Conservation (phyloP, 2,888 invertebrate genomes). For the Dioctria rufipes region DNA sequence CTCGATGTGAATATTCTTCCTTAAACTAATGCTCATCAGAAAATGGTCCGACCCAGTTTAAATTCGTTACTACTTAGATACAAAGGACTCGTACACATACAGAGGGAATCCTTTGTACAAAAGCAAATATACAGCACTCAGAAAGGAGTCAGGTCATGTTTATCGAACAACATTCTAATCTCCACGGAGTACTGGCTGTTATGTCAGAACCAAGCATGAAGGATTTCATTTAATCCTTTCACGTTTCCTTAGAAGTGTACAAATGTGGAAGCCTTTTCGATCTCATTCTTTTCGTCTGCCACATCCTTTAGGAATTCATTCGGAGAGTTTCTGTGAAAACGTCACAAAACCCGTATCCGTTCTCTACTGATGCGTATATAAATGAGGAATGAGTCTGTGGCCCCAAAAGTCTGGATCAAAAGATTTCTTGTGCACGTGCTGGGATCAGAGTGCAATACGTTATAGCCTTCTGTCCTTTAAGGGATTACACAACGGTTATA, state of each 20-base stretch:
- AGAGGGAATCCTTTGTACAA: background rate
- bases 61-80: slow-evolving; percentile 2
- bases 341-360: background rate
- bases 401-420: slow-evolving; percentile 46
- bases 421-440: slow-evolving; percentile 41
- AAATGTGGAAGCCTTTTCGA: slow-evolving; percentile 25
- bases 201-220: slow-evolving; percentile 27
- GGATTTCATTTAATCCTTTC: slow-evolving; percentile 47
- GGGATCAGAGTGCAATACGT: slow-evolving; percentile 41
- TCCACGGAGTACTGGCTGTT: slow-evolving; percentile 31
- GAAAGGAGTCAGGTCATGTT: slow-evolving; percentile 41
- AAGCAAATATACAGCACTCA: background rate
- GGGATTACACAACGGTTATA: slow-evolving; percentile 30
- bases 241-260: slow-evolving; percentile 47
- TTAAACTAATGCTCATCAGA: background rate
- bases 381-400: slow-evolving; percentile 24
- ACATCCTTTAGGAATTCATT: slow-evolving; percentile 12
- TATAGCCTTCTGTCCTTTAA: slow-evolving; percentile 38
- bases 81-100: background rate
- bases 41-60: background rate
- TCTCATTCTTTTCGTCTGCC: background rate
- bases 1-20: background rate
- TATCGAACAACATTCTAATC: slow-evolving; percentile 49
- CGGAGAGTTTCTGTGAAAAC: slow-evolving; percentile 4
- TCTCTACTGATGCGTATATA: slow-evolving; percentile 25